Conservation (phyloP, 1,140 invertebrate species). For the Drosophila littoralis region DNA sequence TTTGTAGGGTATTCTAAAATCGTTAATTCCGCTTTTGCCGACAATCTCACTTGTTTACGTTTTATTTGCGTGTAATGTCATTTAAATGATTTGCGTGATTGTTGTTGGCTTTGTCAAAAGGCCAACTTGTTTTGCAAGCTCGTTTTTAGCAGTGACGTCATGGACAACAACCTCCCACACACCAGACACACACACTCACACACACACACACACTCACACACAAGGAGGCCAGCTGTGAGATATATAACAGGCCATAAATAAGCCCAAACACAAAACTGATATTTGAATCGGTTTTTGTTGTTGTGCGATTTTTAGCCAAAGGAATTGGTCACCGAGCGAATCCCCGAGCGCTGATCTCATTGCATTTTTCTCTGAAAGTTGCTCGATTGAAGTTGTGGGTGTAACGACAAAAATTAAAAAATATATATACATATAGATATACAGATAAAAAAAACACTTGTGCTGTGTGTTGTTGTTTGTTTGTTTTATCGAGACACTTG, state of each 20-base stretch:
- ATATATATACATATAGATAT: background rate
- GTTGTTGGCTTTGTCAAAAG: constrained; percentile 64
- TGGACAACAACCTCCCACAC: constrained; percentile 63
- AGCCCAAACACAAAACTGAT: constrained; percentile 41
- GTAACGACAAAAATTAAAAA: constrained; percentile 22
- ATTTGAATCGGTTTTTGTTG: constrained; percentile 38
- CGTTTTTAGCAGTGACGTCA: constrained; percentile 70
- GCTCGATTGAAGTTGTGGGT: constrained; percentile 56
- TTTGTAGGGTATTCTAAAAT: constrained; percentile 19
- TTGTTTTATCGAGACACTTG: constrained; percentile 43
- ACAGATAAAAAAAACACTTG: constrained; percentile 28
- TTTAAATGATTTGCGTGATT: constrained; percentile 78
- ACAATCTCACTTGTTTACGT: constrained; percentile 52
- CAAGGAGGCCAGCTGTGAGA: constrained; percentile 43
- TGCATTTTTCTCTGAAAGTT: constrained; percentile 58
- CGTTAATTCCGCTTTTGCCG: background rate
- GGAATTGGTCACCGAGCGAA: constrained; percentile 33
- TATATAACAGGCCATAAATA: constrained; percentile 74
- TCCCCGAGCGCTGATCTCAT: constrained; percentile 62
- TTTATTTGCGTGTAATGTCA: constrained; percentile 81
- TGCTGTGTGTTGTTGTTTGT: constrained; percentile 4
- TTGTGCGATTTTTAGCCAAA: constrained; percentile 27
- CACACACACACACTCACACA: constrained; percentile 35
- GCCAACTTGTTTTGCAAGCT: constrained; percentile 72
- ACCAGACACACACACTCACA: background rate